Base-by-base conservation (phyloP, 2,888 invertebrate genomes). In the Andrena trimmerana region DNA sequence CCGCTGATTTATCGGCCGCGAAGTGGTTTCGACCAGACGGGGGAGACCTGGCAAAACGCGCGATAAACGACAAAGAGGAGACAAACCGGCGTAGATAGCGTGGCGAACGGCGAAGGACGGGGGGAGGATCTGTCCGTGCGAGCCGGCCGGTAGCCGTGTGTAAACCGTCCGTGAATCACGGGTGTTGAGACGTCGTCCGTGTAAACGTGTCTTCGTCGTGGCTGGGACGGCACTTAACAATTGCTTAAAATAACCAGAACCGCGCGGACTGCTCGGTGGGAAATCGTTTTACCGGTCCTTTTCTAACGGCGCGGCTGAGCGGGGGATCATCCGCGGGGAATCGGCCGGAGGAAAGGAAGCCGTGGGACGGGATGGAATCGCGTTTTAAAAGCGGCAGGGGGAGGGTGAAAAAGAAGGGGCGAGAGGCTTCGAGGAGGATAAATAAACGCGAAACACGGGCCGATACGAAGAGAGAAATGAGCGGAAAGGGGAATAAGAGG, bases 211-310 rank as follows among this genome's bases (percentile, higher is more conserved):
- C 82, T 82, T 85, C 79, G 85, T 71, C 72, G 78, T 72, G 77
- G 83, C 66, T 57, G 67, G 63, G 77, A 74, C 66, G 84, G 85
- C 87, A 90, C 90, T 90, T 90, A 90, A 90, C 90, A 90, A 89
- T 90, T 83, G 90, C 90, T 89, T 87, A 87, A 90, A 90, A 90
- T 90, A 90, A 89, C 90, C 89, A 65, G 85, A 85, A 78, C 63
- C 62, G 73, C 74, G 54, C 36, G 65, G 77, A 52, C 80, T 42
- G 31, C 62, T 54, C 71, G 73, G 66, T 70, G 82, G 72, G 76
- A 86, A 86, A 78, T 69, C 72, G 60, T 78, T 57, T 71, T 50
- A 20, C 27, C 33, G 57, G 10, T 77, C 59, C 20, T 85, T 78
- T 84, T 76, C 79, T 59, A 57, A 16, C 33, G 33, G 48, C 10